phyloP scores from a whole-genome alignment of 2,888 invertebrate genomes.

The Euspilapteryx auroguttella region DNA sequence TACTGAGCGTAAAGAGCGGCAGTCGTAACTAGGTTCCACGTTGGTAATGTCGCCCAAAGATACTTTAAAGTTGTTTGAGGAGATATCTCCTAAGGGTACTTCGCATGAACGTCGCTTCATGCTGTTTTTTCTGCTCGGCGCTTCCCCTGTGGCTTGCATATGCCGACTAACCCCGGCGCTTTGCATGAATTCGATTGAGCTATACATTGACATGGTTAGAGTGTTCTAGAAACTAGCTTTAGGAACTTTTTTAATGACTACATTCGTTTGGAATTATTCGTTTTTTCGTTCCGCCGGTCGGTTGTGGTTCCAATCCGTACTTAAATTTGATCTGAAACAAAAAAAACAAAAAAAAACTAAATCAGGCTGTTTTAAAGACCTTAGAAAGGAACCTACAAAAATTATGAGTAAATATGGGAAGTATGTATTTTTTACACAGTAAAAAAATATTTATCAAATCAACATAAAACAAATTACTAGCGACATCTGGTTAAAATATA shows the following conservation, averaged over 20 bases:
- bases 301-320: constrained; percentile 23
- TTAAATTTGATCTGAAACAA: too few species aligned
- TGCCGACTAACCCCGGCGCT: constrained; percentile 51
- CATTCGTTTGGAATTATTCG: constrained; percentile 43
- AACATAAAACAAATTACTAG: too few species aligned
- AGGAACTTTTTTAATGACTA: constrained; percentile 51
- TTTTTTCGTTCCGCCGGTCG: too few species aligned
- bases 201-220: constrained; percentile 33
- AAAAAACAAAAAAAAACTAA: constrained; percentile 37
- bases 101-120: constrained; percentile 52
- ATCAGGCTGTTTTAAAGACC: too few species aligned
- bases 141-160: constrained; percentile 50
- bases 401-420: too few species aligned
- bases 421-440: too few species aligned
- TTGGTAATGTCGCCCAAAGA: constrained; percentile 40
- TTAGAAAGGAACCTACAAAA: too few species aligned
- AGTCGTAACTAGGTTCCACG: constrained; percentile 33
- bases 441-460: too few species aligned
- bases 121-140: constrained; percentile 46
- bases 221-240: constrained; percentile 19
- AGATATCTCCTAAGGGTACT: constrained; percentile 47
- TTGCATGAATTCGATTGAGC: constrained; percentile 46
- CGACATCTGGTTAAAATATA: too few species aligned
- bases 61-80: constrained; percentile 48
- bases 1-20: constrained; percentile 32